Base-by-base conservation (phyloP, 2,113 vertebrate species). In the Psilopogon haemacephalus region DNA sequence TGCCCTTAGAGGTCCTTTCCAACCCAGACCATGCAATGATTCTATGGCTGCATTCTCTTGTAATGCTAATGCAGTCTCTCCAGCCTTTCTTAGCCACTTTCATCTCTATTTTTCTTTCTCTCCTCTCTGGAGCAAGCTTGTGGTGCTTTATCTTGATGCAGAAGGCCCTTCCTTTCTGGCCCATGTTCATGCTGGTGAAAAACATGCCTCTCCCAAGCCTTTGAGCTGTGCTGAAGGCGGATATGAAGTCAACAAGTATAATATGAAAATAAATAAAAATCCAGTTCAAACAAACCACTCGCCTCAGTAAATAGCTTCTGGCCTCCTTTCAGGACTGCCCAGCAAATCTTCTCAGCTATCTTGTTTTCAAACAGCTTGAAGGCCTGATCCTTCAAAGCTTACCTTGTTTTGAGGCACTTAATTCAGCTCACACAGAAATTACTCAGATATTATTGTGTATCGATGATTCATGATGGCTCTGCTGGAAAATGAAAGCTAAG, bases 181-280 rank as follows among this genome's bases (percentile, higher is more conserved):
- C 95, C 83, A 4, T 12, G 16, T 44, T 89, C 93, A 59, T 1
- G 0, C 8, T 6, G 86, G 62, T 91, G 77, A 74, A 87, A 95
- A 95, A 84, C 92, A 96, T 52, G 75, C 58, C 83, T 97, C 86
- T 73, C 91, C 70, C 7, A 12, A 82, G 96, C 76, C 92, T 95
- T 72, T 76, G 90, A 97, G 96, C 58, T 13, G 50, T 87, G 81
- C 94, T 42, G 70, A 88, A 94, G 89, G 92, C 65, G 94, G 94
- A 94, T 88, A 86, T 97, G 94, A 97, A 98, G 94, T 97, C 97
- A 97, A 97, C 93, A 96, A 97, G 93, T 64, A 32, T 72, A 97
- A 97, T 71, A 95, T 72, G 85, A 97, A 97, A 98, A 97, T 96
- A 98, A 98, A 97, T 97, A 98, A 95, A 95, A 76, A 73, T 65